Percentiles rank a stretch among this genome's conserved stretches.
phyloP scores from a whole-genome alignment of 2,797 vertebrate species.

The Lophius americanus region DNA sequence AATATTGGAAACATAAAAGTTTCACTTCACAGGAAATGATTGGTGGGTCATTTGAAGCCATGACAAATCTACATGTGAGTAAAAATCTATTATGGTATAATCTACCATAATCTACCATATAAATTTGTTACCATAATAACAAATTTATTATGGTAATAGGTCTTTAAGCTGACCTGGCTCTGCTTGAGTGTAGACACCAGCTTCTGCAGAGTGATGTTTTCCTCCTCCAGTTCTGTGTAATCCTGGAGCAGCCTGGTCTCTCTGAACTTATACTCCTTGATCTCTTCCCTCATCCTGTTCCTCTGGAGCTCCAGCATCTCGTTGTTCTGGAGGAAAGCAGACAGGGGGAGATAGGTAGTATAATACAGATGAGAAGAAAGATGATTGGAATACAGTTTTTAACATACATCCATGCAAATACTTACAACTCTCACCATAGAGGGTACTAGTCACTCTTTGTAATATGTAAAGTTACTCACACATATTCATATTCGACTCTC shows the following conservation, averaged over 20 bases:
- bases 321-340: conserved; percentile 81
- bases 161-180: conserved; percentile 68
- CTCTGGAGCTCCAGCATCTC: conserved; percentile 93
- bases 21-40: neutral
- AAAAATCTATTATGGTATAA: too few relatives aligned
- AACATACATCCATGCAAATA: neutral
- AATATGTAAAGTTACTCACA: too few relatives aligned
- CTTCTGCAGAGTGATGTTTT: conserved; percentile 98
- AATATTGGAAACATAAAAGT: neutral
- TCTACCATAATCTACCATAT: too few relatives aligned
- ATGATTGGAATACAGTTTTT: conserved; percentile 1
- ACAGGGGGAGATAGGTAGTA: neutral
- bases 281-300: conserved; percentile 94
- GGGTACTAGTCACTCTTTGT: too few relatives aligned
- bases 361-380: neutral
- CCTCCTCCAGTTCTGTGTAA: conserved; percentile 97
- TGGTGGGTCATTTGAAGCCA: conserved; percentile 5
- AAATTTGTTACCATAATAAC: too few relatives aligned
- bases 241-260: conserved; percentile 95
- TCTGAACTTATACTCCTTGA: conserved; percentile 96
- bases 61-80: conserved; percentile 5
- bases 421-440: neutral
- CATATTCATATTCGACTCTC: too few relatives aligned
- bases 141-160: neutral
- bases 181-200: conserved; percentile 90